Conservation (phyloP, 1,140 invertebrate species). For the Zophobas morio region DNA sequence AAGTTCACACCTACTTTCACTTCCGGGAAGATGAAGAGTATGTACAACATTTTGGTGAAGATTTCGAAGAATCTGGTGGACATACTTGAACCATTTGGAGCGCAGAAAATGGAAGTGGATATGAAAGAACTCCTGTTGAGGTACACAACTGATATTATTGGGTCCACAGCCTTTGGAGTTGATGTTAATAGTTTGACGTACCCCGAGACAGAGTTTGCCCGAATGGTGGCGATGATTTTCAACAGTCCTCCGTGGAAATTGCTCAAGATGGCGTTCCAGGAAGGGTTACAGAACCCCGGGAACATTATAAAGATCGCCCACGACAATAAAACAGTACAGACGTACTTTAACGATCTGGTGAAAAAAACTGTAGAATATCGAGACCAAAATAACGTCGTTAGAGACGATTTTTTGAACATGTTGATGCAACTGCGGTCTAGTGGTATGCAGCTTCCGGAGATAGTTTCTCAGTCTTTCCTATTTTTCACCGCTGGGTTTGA, state of each 20-base stretch:
- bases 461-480: constrained; percentile 65
- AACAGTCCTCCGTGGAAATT: constrained; percentile 35
- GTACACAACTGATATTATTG: constrained; percentile 46
- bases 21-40: constrained; percentile 68
- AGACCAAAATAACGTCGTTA: constrained; percentile 64
- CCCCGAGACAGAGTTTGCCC: constrained; percentile 65
- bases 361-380: constrained; percentile 67
- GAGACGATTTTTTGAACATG: constrained; percentile 70
- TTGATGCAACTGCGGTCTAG: constrained; percentile 59
- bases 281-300: constrained; percentile 31
- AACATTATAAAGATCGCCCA: constrained; percentile 29
- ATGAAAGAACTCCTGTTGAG: constrained; percentile 42
- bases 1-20: constrained; percentile 70
- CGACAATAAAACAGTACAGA: constrained; percentile 56
- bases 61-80: constrained; percentile 13
- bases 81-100: background rate
- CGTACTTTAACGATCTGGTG: constrained; percentile 68
- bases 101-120: constrained; percentile 10
- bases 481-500: constrained; percentile 76
- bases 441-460: constrained; percentile 34
- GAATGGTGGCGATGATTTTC: constrained; percentile 37
- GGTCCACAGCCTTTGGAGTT: constrained; percentile 67
- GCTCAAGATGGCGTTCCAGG: constrained; percentile 60
- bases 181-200: constrained; percentile 67
- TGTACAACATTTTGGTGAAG: constrained; percentile 63